Evolutionary conservation across 2,113 vertebrate genomes (phyloP).

Genomic region (Amblyopsis rosae): DNA sequence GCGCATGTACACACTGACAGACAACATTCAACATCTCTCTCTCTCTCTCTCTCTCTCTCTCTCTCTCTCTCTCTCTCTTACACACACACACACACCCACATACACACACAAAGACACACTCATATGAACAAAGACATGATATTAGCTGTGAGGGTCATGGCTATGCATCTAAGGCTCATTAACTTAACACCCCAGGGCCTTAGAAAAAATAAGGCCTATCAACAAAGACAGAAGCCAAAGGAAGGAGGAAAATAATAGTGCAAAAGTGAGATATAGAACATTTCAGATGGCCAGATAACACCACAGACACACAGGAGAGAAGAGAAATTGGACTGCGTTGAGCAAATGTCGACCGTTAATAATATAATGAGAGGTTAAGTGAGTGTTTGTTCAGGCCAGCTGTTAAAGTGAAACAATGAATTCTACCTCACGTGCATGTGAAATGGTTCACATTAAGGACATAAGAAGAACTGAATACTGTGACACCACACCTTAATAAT

Average conservation of each 20-base stretch:
- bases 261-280: neutral
- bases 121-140: neutral
- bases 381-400: conserved; percentile 21
- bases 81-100: neutral
- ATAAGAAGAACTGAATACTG: neutral
- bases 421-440: conserved; percentile 31
- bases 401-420: conserved; percentile 34
- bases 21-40: neutral
- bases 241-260: neutral
- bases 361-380: conserved; percentile 4
- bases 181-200: conserved; percentile 32
- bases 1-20: too few relatives aligned
- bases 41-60: neutral
- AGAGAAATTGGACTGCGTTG: conserved; percentile 24
- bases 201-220: conserved; percentile 29
- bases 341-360: conserved; percentile 12
- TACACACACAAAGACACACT: neutral
- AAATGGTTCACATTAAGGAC: conserved; percentile 18
- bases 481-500: conserved; percentile 18
- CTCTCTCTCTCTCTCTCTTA: neutral
- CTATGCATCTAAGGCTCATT: conserved; percentile 44
- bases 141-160: conserved; percentile 17
- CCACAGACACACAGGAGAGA: conserved; percentile 9
- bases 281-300: neutral
- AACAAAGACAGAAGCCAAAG: conserved; percentile 5